phyloP scores from a whole-genome alignment of 1,140 invertebrate genomes.

The Hylyphantes graminicola region DNA sequence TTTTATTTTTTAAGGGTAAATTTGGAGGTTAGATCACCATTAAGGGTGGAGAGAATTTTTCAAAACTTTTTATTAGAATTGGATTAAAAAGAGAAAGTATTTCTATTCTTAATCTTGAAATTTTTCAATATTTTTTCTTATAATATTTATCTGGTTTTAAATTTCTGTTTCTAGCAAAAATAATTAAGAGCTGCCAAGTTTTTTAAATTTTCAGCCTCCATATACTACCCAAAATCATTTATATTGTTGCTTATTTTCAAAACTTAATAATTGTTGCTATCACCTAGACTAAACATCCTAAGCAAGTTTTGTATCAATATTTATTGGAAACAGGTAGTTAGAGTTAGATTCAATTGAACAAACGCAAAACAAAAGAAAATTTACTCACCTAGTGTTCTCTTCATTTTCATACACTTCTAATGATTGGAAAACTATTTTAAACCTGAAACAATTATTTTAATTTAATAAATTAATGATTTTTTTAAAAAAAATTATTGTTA shows the following conservation, averaged over 20 bases:
- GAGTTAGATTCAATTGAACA: neutral
- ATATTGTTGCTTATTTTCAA: neutral
- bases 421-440: slow-evolving; percentile 73
- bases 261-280: too few relatives aligned
- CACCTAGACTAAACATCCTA: too few relatives aligned
- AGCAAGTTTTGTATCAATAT: too few relatives aligned
- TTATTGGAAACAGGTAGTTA: neutral
- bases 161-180: neutral
- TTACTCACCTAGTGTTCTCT: slow-evolving; percentile 71
- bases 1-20: neutral
- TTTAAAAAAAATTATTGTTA: slow-evolving; percentile 6
- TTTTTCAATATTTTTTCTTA: too few relatives aligned
- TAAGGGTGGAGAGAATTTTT: neutral
- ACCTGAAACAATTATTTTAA: slow-evolving; percentile 67
- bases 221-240: neutral
- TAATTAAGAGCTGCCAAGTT: neutral
- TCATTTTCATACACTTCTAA: slow-evolving; percentile 79
- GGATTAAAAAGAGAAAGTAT: neutral
- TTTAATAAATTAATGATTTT: too few relatives aligned
- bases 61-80: too few relatives aligned
- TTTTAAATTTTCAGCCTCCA: neutral
- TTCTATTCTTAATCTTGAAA: neutral
- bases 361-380: neutral
- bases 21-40: neutral
- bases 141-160: neutral